Evolutionary conservation across 1,140 invertebrate species (phyloP).

Genomic region (Tyrophagus putrescentiae): DNA sequence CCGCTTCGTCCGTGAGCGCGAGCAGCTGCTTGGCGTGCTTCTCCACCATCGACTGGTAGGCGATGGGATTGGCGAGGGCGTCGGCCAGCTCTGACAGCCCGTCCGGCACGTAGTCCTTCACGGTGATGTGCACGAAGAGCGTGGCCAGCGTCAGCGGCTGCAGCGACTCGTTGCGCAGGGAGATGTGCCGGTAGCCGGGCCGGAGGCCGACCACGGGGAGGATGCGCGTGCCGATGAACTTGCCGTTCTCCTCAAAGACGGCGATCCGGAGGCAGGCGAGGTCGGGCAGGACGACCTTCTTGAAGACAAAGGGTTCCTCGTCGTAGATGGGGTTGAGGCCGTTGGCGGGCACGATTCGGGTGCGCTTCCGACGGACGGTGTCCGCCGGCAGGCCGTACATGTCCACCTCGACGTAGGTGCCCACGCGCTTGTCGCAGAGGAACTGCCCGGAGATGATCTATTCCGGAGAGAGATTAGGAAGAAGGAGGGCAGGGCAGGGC

Average conservation of each 20-base stretch:
- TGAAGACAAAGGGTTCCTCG: slow-evolving; percentile 94
- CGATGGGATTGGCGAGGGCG: slow-evolving; percentile 89
- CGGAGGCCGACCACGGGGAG: slow-evolving; percentile 87
- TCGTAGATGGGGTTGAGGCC: slow-evolving; percentile 91
- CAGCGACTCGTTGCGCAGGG: slow-evolving; percentile 61
- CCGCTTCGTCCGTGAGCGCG: slow-evolving; percentile 41
- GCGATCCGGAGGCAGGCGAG: slow-evolving; percentile 84
- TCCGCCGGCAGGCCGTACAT: slow-evolving; percentile 98
- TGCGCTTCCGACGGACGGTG: slow-evolving; percentile 87
- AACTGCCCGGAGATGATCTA: slow-evolving; percentile 71
- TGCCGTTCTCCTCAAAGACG: slow-evolving; percentile 86
- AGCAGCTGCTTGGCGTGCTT: slow-evolving; percentile 78
- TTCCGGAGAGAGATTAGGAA: too few relatives aligned
- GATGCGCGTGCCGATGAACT: slow-evolving; percentile 86
- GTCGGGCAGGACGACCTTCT: slow-evolving; percentile 94
- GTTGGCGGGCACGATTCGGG: slow-evolving; percentile 80
- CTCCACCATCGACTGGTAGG: slow-evolving; percentile 83
- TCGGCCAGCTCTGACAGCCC: slow-evolving; percentile 83
- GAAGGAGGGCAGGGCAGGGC: not conserved
- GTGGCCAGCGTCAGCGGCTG: slow-evolving; percentile 75
- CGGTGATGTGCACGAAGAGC: slow-evolving; percentile 76
- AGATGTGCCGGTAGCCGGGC: slow-evolving; percentile 59
- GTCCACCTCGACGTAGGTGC: slow-evolving; percentile 95
- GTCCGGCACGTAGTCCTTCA: slow-evolving; percentile 95
- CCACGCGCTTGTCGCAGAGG: slow-evolving; percentile 82